These are phyloP conservation scores for Cryptotermes secundus DNA, from an alignment of 1,140 invertebrate species.

Conservation along the genomic window DNA sequence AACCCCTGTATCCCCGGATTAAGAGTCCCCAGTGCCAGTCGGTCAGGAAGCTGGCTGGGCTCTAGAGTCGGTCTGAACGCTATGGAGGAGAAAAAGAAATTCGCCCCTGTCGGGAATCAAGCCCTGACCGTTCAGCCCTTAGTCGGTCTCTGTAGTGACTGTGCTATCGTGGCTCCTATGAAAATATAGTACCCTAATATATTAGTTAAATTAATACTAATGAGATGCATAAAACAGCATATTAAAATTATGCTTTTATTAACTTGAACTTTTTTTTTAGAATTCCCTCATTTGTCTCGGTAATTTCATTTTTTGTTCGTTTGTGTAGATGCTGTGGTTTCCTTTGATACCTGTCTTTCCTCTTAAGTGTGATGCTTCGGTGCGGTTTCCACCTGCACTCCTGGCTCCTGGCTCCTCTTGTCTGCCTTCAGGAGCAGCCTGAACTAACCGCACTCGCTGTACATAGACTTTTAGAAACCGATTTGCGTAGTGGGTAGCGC, in stretches of 20 bases:
- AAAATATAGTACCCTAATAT: too few relatives aligned
- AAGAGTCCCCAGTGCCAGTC: too few relatives aligned
- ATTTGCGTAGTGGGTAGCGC: neutral
- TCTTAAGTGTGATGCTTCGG: neutral
- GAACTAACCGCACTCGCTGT: neutral
- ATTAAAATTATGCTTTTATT: neutral
- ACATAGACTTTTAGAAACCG: conserved; percentile 11
- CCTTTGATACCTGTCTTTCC: conserved; percentile 11
- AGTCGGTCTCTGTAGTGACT: too few relatives aligned
- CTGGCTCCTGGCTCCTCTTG: neutral
- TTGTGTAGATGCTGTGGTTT: neutral
- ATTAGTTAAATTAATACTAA: too few relatives aligned
- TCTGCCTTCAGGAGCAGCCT: neutral
- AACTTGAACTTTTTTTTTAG: neutral
- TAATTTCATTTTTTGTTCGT: neutral
- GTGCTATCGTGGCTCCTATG: too few relatives aligned
- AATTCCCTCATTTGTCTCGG: neutral
- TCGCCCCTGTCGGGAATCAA: too few relatives aligned
- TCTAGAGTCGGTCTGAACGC: too few relatives aligned
- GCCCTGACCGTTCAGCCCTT: too few relatives aligned
- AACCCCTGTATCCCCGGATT: too few relatives aligned
- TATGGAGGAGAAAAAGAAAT: too few relatives aligned
- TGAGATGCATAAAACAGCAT: too few relatives aligned
- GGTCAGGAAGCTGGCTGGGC: too few relatives aligned
- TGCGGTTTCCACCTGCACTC: neutral